These are phyloP conservation scores for Cybosia mesomella DNA, from an alignment of 2,888 invertebrate genomes.

Conservation along the genomic window DNA sequence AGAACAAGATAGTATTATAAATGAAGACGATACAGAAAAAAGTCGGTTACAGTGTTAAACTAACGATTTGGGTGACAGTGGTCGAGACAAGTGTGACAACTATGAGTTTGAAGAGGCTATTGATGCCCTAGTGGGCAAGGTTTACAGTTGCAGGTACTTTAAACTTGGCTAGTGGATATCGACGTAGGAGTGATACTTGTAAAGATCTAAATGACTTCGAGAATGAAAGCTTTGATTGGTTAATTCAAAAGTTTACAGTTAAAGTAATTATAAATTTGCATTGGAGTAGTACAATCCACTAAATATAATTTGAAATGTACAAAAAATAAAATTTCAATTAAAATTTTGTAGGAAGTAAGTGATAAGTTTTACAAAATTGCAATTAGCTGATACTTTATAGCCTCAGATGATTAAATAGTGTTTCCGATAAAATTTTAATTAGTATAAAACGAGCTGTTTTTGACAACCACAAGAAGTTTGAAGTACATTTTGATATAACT, in stretches of 20 bases:
- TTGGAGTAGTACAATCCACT: not conserved
- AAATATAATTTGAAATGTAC: slow-evolving; percentile 4
- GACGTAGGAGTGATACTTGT: slow-evolving; percentile 5
- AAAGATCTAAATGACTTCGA: not conserved
- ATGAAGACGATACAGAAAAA: slow-evolving; percentile 64
- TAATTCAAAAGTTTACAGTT: not conserved
- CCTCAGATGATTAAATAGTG: slow-evolving; percentile 47
- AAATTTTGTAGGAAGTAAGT: not conserved
- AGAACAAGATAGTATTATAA: slow-evolving; percentile 60
- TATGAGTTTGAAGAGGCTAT: slow-evolving; percentile 33
- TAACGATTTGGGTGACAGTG: slow-evolving; percentile 46
- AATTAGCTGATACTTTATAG: slow-evolving; percentile 39
- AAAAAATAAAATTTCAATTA: not conserved
- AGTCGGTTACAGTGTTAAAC: slow-evolving; percentile 65
- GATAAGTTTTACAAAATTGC: slow-evolving; percentile 18
- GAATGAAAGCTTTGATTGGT: not conserved
- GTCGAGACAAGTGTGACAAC: slow-evolving; percentile 46
- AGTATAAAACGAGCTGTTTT: slow-evolving; percentile 36
- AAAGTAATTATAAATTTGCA: not conserved
- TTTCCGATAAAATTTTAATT: slow-evolving; percentile 52
- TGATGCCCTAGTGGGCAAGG: slow-evolving; percentile 31
- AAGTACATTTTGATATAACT: not conserved
- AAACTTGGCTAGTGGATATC: slow-evolving; percentile 15
- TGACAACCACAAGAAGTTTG: slow-evolving; percentile 8
- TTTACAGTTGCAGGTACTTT: slow-evolving; percentile 36